Conservation (phyloP, 2,113 vertebrate species). For the Hoplias malabaricus region DNA sequence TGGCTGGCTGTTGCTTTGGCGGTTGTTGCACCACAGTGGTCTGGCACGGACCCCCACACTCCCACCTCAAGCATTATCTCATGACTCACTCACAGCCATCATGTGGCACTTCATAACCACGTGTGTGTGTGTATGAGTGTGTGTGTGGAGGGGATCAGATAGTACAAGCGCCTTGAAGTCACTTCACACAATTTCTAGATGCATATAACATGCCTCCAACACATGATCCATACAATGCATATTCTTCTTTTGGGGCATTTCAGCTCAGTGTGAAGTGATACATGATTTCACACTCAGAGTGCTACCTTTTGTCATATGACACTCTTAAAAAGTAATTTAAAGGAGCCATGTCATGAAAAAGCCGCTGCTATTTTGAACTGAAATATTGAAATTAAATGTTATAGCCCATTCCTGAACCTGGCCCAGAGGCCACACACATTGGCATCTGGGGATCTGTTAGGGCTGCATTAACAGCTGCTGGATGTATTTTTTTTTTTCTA, state of each 20-base stretch:
- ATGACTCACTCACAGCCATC: slow-evolving; percentile 11
- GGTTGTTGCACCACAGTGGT: slow-evolving; percentile 29
- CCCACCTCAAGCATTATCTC: slow-evolving; percentile 7
- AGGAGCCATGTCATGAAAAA: neutral
- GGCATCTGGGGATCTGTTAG: too few relatives aligned
- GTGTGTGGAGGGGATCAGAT: neutral
- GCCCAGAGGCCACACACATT: too few relatives aligned
- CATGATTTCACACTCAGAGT: too few relatives aligned
- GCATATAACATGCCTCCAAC: neutral
- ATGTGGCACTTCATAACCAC: slow-evolving; percentile 6
- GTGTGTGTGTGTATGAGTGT: neutral
- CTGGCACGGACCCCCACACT: slow-evolving; percentile 25
- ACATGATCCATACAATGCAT: neutral
- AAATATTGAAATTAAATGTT: too few relatives aligned
- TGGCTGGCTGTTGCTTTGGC: slow-evolving; percentile 12
- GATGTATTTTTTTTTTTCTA: too few relatives aligned
- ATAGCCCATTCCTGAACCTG: too few relatives aligned
- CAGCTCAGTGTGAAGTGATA: neutral
- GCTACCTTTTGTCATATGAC: neutral
- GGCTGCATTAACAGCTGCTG: too few relatives aligned
- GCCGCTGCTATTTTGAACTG: too few relatives aligned
- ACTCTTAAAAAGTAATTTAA: neutral
- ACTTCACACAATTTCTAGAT: neutral
- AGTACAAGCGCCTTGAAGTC: neutral
- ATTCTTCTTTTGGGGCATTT: neutral